Evolutionary conservation across 2,888 invertebrate species (phyloP), one percentile per base, ranked within the genome.

Genomic region (Operophtera brumata): DNA sequence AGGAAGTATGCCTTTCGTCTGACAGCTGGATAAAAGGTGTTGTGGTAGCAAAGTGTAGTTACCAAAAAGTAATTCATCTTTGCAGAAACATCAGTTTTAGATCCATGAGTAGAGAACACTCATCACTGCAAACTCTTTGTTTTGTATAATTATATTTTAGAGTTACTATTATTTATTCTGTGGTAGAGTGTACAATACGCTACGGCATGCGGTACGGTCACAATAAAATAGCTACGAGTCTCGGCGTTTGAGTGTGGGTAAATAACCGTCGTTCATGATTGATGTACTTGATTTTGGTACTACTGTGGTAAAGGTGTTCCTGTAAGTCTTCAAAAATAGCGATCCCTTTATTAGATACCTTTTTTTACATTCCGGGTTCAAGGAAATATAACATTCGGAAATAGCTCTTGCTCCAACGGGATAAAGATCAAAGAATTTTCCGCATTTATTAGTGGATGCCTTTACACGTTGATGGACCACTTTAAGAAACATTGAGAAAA

Each of bases 401-500:
- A 39, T 39, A 14, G 39, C n/a, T 8, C 14, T 39, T 20, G 6
- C 9, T 14, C 1, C 0, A 37, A 37, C 37, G 20, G 10, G 1
- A 39, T 39, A 39, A 6, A 25, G 25, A 9, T 39, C 20, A 20
- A 20, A 39, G 20, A 2, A 9, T 20, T 39, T 39, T 39, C 20
- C 4, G 25, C 14, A 10, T 25, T 39, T 39, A n/a, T 20, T 14
- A 20, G 7, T 9, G 9, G n/a, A 39, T 20, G 20, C 20, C 20
- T 20, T 20, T 20, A 20, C 20, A 20, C 20, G 25, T 25, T 39
- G 39, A 39, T 20, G 9, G 25, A 39, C 39, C 39, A 20, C 14
- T 39, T 20, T 39, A 39, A 39, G 20, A 20, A 25, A 39, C 39
- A 39, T 39, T 39, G 39, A 39, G 39, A n/a, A 39, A 39, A 39